phyloP scores from a whole-genome alignment of 2,888 invertebrate species.

The Synergus gifuensis region DNA sequence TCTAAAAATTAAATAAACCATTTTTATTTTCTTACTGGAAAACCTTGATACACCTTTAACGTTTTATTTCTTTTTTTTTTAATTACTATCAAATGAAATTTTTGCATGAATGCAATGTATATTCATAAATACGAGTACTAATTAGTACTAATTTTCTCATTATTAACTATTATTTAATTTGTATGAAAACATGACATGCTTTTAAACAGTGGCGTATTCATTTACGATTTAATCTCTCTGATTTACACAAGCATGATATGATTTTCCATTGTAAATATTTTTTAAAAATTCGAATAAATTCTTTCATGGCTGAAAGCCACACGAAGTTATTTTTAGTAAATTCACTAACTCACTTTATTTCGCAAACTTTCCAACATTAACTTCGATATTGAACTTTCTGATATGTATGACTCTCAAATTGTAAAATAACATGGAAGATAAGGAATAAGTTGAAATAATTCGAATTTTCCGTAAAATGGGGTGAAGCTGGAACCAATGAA shows the following conservation, averaged over 20 bases:
- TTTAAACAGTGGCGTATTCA: neutral
- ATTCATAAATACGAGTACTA: neutral
- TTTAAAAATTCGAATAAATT: neutral
- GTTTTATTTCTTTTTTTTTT: too few relatives aligned
- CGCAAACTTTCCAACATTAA: too few relatives aligned
- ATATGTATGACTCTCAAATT: neutral
- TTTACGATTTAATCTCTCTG: neutral
- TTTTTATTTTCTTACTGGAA: too few relatives aligned
- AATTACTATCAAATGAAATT: too few relatives aligned
- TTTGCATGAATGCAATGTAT: neutral
- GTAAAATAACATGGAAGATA: neutral
- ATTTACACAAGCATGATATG: neutral
- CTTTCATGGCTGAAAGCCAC: neutral
- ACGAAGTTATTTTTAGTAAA: neutral
- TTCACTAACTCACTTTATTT: too few relatives aligned
- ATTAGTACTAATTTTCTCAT: neutral
- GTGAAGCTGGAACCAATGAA: constrained; percentile 4
- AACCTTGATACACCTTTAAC: too few relatives aligned
- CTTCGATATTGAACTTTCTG: neutral
- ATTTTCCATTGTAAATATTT: neutral
- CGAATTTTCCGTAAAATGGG: neutral
- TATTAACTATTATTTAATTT: neutral
- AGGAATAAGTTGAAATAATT: constrained; percentile 16
- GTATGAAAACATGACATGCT: neutral
- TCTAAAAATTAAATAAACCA: too few relatives aligned